phyloP scores from a whole-genome alignment of 2,797 vertebrate genomes.

The Gambusia yucatana region DNA sequence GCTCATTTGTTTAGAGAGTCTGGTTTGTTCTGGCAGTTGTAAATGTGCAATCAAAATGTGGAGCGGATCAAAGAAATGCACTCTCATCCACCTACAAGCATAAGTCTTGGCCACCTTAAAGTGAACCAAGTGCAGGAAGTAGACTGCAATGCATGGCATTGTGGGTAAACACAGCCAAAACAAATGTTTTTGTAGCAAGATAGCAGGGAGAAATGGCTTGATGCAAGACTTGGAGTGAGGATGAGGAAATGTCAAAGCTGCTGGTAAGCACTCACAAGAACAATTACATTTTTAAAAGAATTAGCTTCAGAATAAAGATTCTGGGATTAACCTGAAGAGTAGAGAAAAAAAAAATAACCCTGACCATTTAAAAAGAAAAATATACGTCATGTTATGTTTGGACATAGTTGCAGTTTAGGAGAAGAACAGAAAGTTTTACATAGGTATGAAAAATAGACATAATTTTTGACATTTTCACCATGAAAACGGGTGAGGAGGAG shows the following conservation, averaged over 20 bases:
- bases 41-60: not conserved
- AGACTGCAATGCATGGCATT: not conserved
- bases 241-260: not conserved
- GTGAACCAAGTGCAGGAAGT: not conserved
- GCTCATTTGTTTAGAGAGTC: not conserved
- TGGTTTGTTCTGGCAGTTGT: conserved; percentile 1
- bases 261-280: not conserved
- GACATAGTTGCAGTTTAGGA: not conserved
- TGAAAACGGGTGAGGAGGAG: not conserved
- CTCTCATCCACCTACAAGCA: not conserved
- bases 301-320: not conserved
- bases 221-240: not conserved
- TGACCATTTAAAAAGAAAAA: not conserved
- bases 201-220: not conserved
- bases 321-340: not conserved
- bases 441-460: not conserved
- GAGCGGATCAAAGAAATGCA: not conserved
- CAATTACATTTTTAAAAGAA: not conserved
- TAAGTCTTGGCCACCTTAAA: not conserved
- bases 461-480: not conserved
- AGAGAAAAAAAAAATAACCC: not conserved
- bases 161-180: not conserved
- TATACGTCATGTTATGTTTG: not conserved
- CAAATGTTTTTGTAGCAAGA: not conserved
- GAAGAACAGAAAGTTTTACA: not conserved